Evolutionary conservation across 2,888 invertebrate species (phyloP), one percentile per base, ranked within the genome.

Genomic region (Drosophila vallismaia): DNA sequence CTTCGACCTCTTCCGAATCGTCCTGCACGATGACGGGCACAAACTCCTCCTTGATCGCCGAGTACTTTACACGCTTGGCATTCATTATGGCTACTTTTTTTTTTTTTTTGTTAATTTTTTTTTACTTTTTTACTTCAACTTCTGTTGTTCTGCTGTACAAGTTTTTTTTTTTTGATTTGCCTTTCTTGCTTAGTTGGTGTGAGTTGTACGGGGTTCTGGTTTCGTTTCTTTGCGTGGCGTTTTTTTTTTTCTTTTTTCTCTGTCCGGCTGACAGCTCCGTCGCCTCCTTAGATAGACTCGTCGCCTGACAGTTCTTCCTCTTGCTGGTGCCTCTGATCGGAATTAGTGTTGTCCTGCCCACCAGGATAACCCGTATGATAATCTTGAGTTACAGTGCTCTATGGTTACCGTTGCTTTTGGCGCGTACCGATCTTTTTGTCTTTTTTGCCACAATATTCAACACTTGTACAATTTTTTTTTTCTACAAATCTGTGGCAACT

Each of bases 401-500:
- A 24, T 10, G 44, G 4, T 14, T 10, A 24, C 19, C 44, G 62
- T 9, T 70, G 50, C 63, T 75, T 86, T 86, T 75, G 77, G 73
- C 86, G 86, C 70, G 77, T 76, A 51, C 62, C 40, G 60, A 64
- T 71, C 49, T 66, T 46, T 44, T 40, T 33, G 19, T 72, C 75
- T 77, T 71, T 83, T 83, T 81, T 74, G 70, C 70, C 75, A 79
- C 87, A 85, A 87, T 85, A 82, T 77, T 79, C 86, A 85, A 82
- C 82, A 86, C 80, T 84, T 68, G 53, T 36, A 36, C 14, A 42
- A 26, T 56, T 67, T 74, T 86, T 28, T 28, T 84, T 42, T 46
- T 51, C 81, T 77, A 2, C 14, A 42, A 42, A 74, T 88, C 81
- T 89, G 89, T 89, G 90, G 89, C 90, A 89, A 89, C 90, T 84